A percentile compares a stretch with the other conserved stretches of the same genome.
Conservation (phyloP, 1,140 invertebrate species). For the Aethina tumida region DNA sequence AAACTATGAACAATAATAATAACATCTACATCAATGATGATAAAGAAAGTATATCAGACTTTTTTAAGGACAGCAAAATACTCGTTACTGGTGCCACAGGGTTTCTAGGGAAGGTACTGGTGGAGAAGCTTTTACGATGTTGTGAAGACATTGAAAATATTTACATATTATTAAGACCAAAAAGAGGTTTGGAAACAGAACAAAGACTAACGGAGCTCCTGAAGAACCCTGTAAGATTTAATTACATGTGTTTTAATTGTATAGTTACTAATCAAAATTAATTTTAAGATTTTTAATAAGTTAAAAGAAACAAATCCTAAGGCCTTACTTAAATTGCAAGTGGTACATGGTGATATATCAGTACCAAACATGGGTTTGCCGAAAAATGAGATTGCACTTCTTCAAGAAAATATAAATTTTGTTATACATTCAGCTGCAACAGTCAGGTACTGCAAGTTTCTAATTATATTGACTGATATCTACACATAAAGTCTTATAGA, state of each 20-base stretch:
- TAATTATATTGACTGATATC: neutral
- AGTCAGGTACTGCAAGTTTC: conserved; percentile 40
- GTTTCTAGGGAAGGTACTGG: conserved; percentile 82
- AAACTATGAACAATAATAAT: too few relatives aligned
- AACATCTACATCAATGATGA: too few relatives aligned
- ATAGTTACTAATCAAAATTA: too few relatives aligned
- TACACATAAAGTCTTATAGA: too few relatives aligned
- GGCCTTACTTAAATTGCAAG: conserved; percentile 50
- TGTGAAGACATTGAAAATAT: conserved; percentile 69
- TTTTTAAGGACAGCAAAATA: conserved; percentile 42
- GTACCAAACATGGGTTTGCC: conserved; percentile 41
- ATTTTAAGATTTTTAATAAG: conserved; percentile 48
- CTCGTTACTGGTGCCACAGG: conserved; percentile 63
- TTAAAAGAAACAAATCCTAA: conserved; percentile 43
- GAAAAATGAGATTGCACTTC: conserved; percentile 29
- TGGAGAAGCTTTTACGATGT: conserved; percentile 76
- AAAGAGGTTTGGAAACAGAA: conserved; percentile 50
- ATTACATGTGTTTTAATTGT: too few relatives aligned
- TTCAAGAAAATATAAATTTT: conserved; percentile 50
- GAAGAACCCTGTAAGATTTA: conserved; percentile 50
- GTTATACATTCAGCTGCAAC: conserved; percentile 75
- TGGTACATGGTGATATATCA: conserved; percentile 57
- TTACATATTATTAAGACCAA: conserved; percentile 70
- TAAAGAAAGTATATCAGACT: conserved; percentile 31
- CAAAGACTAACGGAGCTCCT: conserved; percentile 55